Evolutionary conservation across 2,888 invertebrate genomes (phyloP), one percentile per base, ranked within the genome.

Genomic region (Andrena camellia): DNA sequence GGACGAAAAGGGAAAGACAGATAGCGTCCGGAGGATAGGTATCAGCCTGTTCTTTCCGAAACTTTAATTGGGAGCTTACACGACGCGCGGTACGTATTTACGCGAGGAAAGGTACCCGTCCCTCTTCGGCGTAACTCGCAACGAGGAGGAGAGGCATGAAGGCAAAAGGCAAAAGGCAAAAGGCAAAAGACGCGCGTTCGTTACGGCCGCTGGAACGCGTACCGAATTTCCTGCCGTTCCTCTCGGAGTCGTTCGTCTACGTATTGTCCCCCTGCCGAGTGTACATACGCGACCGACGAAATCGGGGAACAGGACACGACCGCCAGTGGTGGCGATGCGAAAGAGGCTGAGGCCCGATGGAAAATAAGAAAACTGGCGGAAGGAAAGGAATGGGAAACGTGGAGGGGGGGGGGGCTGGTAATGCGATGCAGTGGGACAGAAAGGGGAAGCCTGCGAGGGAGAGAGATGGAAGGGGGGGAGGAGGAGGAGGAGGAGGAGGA

Each of bases 31-130:
- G 57, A 31, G 81, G 81, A 83, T 86, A 74, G 77, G 70, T 74
- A 87, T 78, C 84, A 67, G 75, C 68, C 42, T 54, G 64, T 33
- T 78, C 85, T 81, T 76, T 71, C 76, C 88, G 79, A 88, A 88
- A 86, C 88, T 88, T 88, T 88, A 88, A 88, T 88, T 88, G 88
- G 88, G 79, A 88, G 85, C 73, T 86, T 88, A 79, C 88, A 86
- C 88, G 85, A 88, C 83, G 85, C 78, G 77, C 76, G 59, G 66
- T 82, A 79, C 82, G 79, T 83, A 88, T 85, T 88, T 87, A 79
- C 85, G 84, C 81, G 82, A 79, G 60, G 82, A 68, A 70, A 81
- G 71, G 17, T 52, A 67, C 50, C 73, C 78, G 52, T 67, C 59
- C 35, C 57, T 29, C 54, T 6, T 26, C 50, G 66, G 26, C 54